phyloP scores from a whole-genome alignment of 2,113 vertebrate species.

The Etheostoma spectabile region DNA sequence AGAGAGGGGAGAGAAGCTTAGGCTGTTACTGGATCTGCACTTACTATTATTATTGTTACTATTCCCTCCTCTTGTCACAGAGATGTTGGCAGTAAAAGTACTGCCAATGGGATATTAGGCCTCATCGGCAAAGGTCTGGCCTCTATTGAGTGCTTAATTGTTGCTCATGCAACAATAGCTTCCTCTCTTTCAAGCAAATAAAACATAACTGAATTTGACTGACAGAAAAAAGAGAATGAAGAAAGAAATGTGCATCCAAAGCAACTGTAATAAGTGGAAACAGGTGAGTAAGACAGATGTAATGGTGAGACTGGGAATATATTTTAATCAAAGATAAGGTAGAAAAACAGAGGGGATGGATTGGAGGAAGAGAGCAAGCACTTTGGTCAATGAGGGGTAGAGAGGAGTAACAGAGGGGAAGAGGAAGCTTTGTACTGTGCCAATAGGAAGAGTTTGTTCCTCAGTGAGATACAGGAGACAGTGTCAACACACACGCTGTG shows the following conservation, averaged over 20 bases:
- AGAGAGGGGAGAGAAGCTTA: constrained; percentile 2
- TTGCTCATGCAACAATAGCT: constrained; percentile 20
- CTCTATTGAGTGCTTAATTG: constrained; percentile 34
- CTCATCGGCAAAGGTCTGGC: constrained; percentile 13
- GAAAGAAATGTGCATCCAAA: background rate
- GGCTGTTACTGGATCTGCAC: constrained; percentile 59
- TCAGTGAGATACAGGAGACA: constrained; percentile 84
- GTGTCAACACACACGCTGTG: constrained; percentile 84
- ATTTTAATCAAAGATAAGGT: constrained; percentile 36
- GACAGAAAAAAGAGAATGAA: constrained; percentile 34
- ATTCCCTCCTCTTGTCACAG: background rate
- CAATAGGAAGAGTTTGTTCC: constrained; percentile 88
- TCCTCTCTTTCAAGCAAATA: constrained; percentile 35
- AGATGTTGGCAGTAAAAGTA: background rate
- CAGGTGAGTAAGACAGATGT: constrained; percentile 22
- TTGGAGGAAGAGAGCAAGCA: constrained; percentile 33
- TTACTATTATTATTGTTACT: background rate
- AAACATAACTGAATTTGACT: constrained; percentile 27
- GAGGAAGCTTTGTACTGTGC: constrained; percentile 80
- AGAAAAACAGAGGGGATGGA: constrained; percentile 19
- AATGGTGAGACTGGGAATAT: constrained; percentile 7
- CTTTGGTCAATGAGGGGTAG: constrained; percentile 50
- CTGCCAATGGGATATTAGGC: background rate
- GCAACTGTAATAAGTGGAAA: constrained; percentile 10
- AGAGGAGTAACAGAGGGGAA: constrained; percentile 53